Conservation (phyloP, 2,113 vertebrate genomes). For the Prolemur simus region DNA sequence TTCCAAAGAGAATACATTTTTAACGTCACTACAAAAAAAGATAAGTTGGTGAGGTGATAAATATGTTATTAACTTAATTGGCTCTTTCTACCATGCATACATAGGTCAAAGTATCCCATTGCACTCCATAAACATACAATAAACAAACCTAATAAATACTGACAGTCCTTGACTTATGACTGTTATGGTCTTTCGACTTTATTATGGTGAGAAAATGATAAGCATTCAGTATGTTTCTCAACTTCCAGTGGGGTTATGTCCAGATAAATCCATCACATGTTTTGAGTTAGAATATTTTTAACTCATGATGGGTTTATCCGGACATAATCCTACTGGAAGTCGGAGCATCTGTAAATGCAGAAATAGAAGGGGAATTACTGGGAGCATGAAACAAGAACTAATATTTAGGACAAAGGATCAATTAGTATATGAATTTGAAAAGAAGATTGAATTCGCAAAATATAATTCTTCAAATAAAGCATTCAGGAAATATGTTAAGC, state of each 20-base stretch:
- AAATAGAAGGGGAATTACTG: background rate
- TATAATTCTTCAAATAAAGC: background rate
- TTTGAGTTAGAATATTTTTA: background rate
- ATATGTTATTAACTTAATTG: background rate
- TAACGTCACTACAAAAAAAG: background rate
- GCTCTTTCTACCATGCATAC: background rate
- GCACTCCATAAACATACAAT: background rate
- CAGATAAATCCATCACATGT: background rate
- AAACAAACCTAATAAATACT: background rate
- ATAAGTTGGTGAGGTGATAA: background rate
- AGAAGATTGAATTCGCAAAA: background rate
- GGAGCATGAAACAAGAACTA: background rate
- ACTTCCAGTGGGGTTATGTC: background rate
- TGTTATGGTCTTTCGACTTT: background rate
- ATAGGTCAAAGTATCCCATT: background rate
- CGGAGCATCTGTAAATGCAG: background rate
- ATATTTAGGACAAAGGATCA: background rate
- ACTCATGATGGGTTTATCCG: background rate
- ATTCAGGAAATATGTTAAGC: background rate
- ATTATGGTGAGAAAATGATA: background rate
- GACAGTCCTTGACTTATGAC: background rate
- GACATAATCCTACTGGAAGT: background rate
- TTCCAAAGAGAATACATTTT: background rate
- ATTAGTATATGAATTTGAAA: background rate
- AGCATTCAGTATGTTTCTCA: background rate